Evolutionary conservation across 1,140 invertebrate genomes (phyloP).

Genomic region (Drosophila littoralis): DNA sequence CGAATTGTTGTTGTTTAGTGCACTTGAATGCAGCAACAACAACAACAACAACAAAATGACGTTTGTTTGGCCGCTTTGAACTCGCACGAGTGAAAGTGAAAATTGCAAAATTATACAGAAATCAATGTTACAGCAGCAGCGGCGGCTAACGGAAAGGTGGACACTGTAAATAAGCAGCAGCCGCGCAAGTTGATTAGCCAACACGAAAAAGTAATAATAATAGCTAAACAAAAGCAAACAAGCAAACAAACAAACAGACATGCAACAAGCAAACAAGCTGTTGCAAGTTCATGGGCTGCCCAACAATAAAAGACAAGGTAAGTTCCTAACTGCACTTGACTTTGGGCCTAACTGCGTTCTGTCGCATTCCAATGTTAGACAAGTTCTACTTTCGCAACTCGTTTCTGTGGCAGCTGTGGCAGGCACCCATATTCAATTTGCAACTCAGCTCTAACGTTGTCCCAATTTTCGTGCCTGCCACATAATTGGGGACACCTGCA

Average conservation of each 20-base stretch:
- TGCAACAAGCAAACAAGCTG: slow-evolving; percentile 58
- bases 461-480: slow-evolving; percentile 55
- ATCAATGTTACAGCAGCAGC: slow-evolving; percentile 64
- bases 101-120: slow-evolving; percentile 78
- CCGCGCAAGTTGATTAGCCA: slow-evolving; percentile 45
- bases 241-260: slow-evolving; percentile 39
- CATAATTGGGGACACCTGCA: slow-evolving; percentile 82
- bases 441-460: slow-evolving; percentile 71
- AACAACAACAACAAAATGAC: slow-evolving; percentile 21
- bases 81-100: slow-evolving; percentile 75
- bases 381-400: slow-evolving; percentile 76
- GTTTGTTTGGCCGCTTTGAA: slow-evolving; percentile 58
- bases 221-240: slow-evolving; percentile 22
- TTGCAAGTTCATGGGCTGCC: slow-evolving; percentile 62
- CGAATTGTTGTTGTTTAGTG: slow-evolving; percentile 7
- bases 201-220: slow-evolving; percentile 35
- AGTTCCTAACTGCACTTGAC: slow-evolving; percentile 31
- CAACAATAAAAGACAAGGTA: too few species aligned
- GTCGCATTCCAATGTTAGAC: slow-evolving; percentile 57
- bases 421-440: slow-evolving; percentile 55
- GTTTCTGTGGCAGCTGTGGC: slow-evolving; percentile 49
- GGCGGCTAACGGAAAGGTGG: slow-evolving; percentile 43
- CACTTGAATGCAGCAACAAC: slow-evolving; percentile 13
- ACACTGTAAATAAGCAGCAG: slow-evolving; percentile 47
- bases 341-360: slow-evolving; percentile 47